These are phyloP conservation scores for Takifugu rubripes DNA, from an alignment of 2,797 vertebrate species.

Conservation along the genomic window DNA sequence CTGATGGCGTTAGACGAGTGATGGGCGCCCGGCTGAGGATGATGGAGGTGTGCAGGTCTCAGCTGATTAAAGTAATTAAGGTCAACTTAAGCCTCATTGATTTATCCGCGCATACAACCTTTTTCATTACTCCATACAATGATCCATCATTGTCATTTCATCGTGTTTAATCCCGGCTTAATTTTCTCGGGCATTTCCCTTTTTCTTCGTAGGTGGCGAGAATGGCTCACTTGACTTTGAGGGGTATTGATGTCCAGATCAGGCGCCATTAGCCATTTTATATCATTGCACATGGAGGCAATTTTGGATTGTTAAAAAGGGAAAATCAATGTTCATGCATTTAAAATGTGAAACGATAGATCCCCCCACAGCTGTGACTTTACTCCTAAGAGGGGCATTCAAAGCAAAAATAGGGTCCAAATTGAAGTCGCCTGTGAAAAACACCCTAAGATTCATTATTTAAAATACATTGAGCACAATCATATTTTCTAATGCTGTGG, in stretches of 20 bases:
- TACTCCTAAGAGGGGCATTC: slow-evolving; percentile 36
- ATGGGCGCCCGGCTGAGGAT: slow-evolving; percentile 15
- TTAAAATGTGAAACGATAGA: slow-evolving; percentile 64
- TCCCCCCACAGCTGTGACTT: slow-evolving; percentile 27
- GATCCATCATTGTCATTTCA: slow-evolving; percentile 41
- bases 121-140: slow-evolving; percentile 48
- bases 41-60: slow-evolving; percentile 28
- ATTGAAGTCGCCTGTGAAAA: slow-evolving; percentile 31
- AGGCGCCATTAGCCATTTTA: slow-evolving; percentile 53
- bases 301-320: slow-evolving; percentile 26
- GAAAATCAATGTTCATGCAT: slow-evolving; percentile 69
- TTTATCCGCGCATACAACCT: slow-evolving; percentile 53
- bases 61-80: slow-evolving; percentile 65
- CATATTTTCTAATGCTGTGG: slow-evolving; percentile 4
- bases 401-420: slow-evolving; percentile 35
- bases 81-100: slow-evolving; percentile 62
- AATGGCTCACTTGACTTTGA: slow-evolving; percentile 35
- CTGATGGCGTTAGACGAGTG: slow-evolving; percentile 16
- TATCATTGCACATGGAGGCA: slow-evolving; percentile 57
- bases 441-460: slow-evolving; percentile 22
- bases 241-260: slow-evolving; percentile 63
- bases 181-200: slow-evolving; percentile 44
- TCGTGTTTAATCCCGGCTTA: slow-evolving; percentile 31
- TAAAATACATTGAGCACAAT: slow-evolving; percentile 4
- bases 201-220: slow-evolving; percentile 18